phyloP scores from a whole-genome alignment of 2,888 invertebrate species.

The Hypolimnas misippus region DNA sequence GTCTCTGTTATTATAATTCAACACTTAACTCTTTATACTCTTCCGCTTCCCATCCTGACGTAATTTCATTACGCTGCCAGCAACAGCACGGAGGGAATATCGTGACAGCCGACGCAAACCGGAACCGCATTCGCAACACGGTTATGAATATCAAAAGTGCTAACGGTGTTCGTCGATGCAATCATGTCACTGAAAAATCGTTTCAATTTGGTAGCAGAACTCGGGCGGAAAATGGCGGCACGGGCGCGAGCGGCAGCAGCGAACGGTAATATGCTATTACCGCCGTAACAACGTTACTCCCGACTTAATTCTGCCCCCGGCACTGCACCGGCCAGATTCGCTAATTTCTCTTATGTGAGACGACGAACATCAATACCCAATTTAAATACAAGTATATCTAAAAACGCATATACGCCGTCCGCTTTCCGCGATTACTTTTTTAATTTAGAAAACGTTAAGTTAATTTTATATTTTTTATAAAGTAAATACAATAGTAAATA shows the following conservation, averaged over 20 bases:
- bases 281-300: constrained; percentile 78
- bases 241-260: constrained; percentile 49
- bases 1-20: background rate
- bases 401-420: background rate
- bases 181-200: constrained; percentile 74
- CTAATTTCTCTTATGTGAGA: constrained; percentile 61
- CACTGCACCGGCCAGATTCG: constrained; percentile 61
- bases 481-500: too few species aligned
- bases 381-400: constrained; percentile 25
- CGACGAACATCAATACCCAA: constrained; percentile 39
- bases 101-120: constrained; percentile 41
- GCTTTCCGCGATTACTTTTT: too few species aligned
- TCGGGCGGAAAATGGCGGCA: constrained; percentile 68
- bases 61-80: constrained; percentile 23
- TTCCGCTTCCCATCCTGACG: constrained; percentile 15
- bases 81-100: constrained; percentile 22
- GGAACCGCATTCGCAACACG: constrained; percentile 41
- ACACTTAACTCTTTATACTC: constrained; percentile 15
- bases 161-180: constrained; percentile 64
- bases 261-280: constrained; percentile 75
- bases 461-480: too few species aligned
- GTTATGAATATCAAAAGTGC: constrained; percentile 57
- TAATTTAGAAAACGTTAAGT: too few species aligned
- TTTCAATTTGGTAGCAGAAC: constrained; percentile 70
- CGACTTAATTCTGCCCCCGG: constrained; percentile 77